Evolutionary conservation across 2,113 vertebrate genomes (phyloP), one percentile per base, ranked within the genome.

Genomic region (Albula glossodonta): DNA sequence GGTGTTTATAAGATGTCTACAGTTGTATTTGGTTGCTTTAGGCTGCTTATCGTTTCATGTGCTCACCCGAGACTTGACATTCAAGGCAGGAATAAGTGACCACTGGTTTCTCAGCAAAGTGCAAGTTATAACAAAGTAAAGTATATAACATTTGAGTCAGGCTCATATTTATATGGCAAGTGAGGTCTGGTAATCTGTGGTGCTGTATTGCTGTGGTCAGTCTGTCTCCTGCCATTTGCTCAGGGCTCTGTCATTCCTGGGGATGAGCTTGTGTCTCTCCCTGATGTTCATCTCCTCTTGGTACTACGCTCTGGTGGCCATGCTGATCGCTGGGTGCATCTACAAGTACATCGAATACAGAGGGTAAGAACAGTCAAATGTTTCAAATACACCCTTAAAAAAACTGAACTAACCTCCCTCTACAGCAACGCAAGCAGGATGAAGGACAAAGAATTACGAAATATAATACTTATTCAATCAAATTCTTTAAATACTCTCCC

Each of bases 341-440:
- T 99, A 99, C 94, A 99, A 99, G 91, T 99, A 99, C 93, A 99
- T 99, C 22, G 98, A 99, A 90, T 99, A 98, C 92, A 95, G 97
- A 89, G 98, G 98, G 98, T 99, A 93, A 97, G 97, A 91, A 50
- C 10, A 10, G 41, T 31, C 2, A 15, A 78, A 49, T 49, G 31
- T 49, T 79, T 79, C 17, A 17, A 25, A 74, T 31, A 0, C n/a
- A 31, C 22, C 22, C 8, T 8, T 41, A 41, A 41, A 41, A 41
- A 41, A 41, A 74, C 22, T 74, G 2, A 53, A 50, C 52, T 5
- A 79, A 11, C 31, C 5, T 12, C 41, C 31, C 78, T 31, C 0
- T 60, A 4, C 77, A 15, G 19, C 80, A 8, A 2, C 17, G 6
- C 11, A 17, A 4, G 17, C 48, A 49, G 10, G 31, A 80, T 51